Evolutionary conservation across 2,888 invertebrate species (phyloP), one percentile per base, ranked within the genome.

Genomic region (Harpagoxenus sublaevis): DNA sequence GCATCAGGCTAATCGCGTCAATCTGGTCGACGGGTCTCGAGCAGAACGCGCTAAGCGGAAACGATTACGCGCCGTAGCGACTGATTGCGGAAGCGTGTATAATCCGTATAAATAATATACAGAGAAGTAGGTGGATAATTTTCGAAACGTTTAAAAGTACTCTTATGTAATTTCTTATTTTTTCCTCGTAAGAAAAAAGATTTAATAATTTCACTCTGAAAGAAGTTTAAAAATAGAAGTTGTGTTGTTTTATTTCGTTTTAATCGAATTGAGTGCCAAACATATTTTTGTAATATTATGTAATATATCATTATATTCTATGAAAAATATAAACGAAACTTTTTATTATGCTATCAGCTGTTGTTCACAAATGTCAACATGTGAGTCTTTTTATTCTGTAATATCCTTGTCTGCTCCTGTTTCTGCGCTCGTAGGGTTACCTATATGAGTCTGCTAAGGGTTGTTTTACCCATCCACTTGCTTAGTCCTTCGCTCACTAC

Each of bases 1-100:
- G 71, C 57, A 57, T 81, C 73, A 39, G 3, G 39, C 73, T 60
- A 73, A 81, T 81, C 48, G 60, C 60, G 73, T 81, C 73, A 81
- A 71, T 39, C 73, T 55, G 42, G 18, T 81, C 60, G 60, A 55
- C 71, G 48, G 8, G 57, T 48, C 18, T 73, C 12, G 9, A 79
- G 45, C 57, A 53, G 28, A 31, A 45, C 45, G 31, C 18, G 28
- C 15, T 45, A 42, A 55, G 12, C 45, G 78, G 42, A 48, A 55
- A 12, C 35, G 57, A 73, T 73, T 60, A 71, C 12, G 55, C 55
- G 8, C 39, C 12, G 23, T 23, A 57, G 23, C 4, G 71, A 60
- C 23, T 23, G 45, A 28, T 71, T 35, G 23, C 45, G 23, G 31
- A 45, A 45, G 18, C 18, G 57, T 57, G 57, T 57, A 42, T 18